Evolutionary conservation across 2,113 vertebrate species (phyloP), one percentile per base, ranked within the genome.

Genomic region (Peucedramus taeniatus): DNA sequence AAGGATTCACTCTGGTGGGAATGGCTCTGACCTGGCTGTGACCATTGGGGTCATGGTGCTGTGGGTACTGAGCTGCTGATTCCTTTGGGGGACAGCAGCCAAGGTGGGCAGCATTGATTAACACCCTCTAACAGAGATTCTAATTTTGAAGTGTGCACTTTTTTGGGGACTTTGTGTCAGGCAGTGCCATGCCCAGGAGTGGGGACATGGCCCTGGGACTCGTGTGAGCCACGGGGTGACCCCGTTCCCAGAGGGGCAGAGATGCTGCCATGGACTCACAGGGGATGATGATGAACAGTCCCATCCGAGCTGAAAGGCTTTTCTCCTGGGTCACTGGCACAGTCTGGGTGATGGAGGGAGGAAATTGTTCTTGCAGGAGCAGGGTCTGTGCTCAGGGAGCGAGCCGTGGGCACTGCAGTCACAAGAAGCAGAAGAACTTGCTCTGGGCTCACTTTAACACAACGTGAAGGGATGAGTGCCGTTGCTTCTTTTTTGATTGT

Each of bases 361-460:
- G 24, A 33, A 31, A 74, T 37, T 11, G 17, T 44, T 47, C 42
- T 23, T 40, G n/a, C 4, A 4, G 31, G 51, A 59, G 15, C 12
- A 15, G 44, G 23, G 30, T 11, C 10, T 1, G 2, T 30, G 49
- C 49, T 8, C 23, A 63, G 50, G 42, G 56, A 22, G 10, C 37
- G n/a, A 53, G 49, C n/a, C 0, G 0, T 54, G n/a, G 22, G 19
- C 50, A 61, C 13, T 3, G 6, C 23, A 31, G 20, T 5, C 1
- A 4, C 31, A n/a, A 10, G 3, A 47, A 45, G 50, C 11, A 39
- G 19, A 10, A 6, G n/a, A 63, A 30, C 33, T 81, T 1, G 1
- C 19, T 33, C 26, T 49, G 49, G 28, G 15, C 16, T 65, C 6
- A 1, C 61, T 42, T 50, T 20, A 70, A 37, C 22, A 26, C 51